Base-by-base conservation (phyloP, 2,888 invertebrate species). In the Ischnura elegans region DNA sequence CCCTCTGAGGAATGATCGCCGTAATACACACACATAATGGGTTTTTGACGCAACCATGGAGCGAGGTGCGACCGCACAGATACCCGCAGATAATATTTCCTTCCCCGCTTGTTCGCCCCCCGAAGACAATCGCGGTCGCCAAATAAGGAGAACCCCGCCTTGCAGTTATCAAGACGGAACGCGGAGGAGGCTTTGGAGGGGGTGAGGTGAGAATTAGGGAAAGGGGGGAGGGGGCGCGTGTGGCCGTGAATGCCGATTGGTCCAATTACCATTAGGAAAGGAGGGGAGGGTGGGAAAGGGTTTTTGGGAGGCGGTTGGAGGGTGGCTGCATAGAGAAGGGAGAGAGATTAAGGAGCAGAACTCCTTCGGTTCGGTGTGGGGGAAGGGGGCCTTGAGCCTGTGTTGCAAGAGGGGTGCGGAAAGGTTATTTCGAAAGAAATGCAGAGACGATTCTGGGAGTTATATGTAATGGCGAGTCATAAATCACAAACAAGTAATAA, bases 171-270 rank as follows among this genome's bases (percentile, higher is more conserved):
- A 47, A 29, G 6, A 47, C 8, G n/a, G n/a, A 6, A 46, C 10
- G 87, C 51, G 16, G 16, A n/a, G n/a, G 46, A 25, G 42, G 8
- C 6, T 43, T 47, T 13, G 51, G 47, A 21, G 61, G 42, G 42
- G 61, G 19, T 13, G 21, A 0, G 0, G 8, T 1, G 25, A 36
- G 29, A 5, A 25, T 25, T 13, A 21, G 55, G 5, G 47, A 87
- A 19, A 51, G 36, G 13, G 13, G 1, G 21, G 55, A 21, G 6
- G n/a, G 29, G 6, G 55, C 13, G 47, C 36, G 87, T 42, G 47
- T 87, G 55, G 55, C 16, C 42, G 87, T 55, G 90, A 25, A 61
- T 90, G 61, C 61, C 47, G 90, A 61, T 61, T 61, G 55, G 61
- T 25, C 90, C 55, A 61, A 90, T 90, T 90, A 66, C 43, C 43